Evolutionary conservation across 2,888 invertebrate genomes (phyloP).

Genomic region (Lochmaea crataegi): DNA sequence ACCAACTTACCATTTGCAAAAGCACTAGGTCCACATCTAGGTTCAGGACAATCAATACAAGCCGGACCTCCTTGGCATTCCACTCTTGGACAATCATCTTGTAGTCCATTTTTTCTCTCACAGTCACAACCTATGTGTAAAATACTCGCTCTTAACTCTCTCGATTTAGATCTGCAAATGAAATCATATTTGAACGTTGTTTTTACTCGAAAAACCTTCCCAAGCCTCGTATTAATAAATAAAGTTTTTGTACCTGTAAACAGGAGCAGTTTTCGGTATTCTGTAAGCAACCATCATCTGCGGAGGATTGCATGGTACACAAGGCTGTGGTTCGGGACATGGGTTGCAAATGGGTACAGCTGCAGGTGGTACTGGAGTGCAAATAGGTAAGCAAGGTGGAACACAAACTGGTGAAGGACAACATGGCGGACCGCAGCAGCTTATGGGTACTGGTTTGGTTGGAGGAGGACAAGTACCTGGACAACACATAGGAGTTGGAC

Average conservation of each 20-base stretch:
- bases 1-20: constrained; percentile 55
- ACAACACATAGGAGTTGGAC: constrained; percentile 24
- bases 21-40: constrained; percentile 65
- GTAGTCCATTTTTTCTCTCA: constrained; percentile 68
- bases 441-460: constrained; percentile 55
- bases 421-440: constrained; percentile 33
- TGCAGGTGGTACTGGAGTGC: constrained; percentile 65
- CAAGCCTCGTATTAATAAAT: too few species aligned
- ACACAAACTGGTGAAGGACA: constrained; percentile 66
- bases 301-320: constrained; percentile 70
- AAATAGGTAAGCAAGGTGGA: constrained; percentile 66
- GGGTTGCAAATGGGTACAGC: constrained; percentile 67
- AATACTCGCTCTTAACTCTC: constrained; percentile 68
- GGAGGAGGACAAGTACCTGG: constrained; percentile 43
- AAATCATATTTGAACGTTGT: not conserved
- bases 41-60: constrained; percentile 65
- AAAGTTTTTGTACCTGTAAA: too few species aligned
- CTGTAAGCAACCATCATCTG: constrained; percentile 70
- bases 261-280: constrained; percentile 53
- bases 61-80: constrained; percentile 66
- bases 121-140: constrained; percentile 71
- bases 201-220: too few species aligned
- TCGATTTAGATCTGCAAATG: constrained; percentile 63
- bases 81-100: constrained; percentile 55
- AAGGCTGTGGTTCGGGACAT: constrained; percentile 69